Base-by-base conservation (phyloP, 2,888 invertebrate species). In the Acanthosepion lycidas region DNA sequence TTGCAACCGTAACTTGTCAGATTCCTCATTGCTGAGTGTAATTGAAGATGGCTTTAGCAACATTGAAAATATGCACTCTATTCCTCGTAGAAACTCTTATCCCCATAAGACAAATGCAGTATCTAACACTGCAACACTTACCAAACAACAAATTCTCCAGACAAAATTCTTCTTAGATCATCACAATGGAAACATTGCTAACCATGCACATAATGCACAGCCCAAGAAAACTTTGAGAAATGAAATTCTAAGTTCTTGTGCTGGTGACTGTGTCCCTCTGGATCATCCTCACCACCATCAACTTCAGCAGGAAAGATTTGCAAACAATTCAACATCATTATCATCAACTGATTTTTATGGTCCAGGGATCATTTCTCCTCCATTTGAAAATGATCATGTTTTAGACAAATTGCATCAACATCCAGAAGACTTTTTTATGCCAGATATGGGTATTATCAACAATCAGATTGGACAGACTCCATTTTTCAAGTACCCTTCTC, bases 401-500 rank as follows among this genome's bases (percentile, higher is more conserved):
- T 55, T 55, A 42, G 94, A 94, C 33, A 94, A 59, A 55, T 55
- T 94, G 33, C 94, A 64, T 48, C 94, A 92, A 92, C n/a, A 94
- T 9, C 42, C 94, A 53, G 94, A 94, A 48, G 59, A 64, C 12
- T 59, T 42, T 94, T 94, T 55, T 55, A 55, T 55, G 55, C 59
- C 51, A 55, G 94, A 94, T 42, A 94, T 94, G 94, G 94, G 94
- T 94, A 28, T 64, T 94, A 64, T 94, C 55, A 94, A 94, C 33
- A 55, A 59, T 53, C 94, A 94, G 51, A 94, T 94, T 94, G 94
- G 94, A 55, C 95, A 95, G 26, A 94, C 94, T 53, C 95, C 95
- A 48, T 48, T 95, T 91, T 42, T 95, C 33, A 96, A 95, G 94
- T 95, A 95, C 49, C 94, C 95, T 6, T 51, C 95, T 64, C 95